Conservation (phyloP, 2,113 vertebrate genomes). For the Parotia lawesii region DNA sequence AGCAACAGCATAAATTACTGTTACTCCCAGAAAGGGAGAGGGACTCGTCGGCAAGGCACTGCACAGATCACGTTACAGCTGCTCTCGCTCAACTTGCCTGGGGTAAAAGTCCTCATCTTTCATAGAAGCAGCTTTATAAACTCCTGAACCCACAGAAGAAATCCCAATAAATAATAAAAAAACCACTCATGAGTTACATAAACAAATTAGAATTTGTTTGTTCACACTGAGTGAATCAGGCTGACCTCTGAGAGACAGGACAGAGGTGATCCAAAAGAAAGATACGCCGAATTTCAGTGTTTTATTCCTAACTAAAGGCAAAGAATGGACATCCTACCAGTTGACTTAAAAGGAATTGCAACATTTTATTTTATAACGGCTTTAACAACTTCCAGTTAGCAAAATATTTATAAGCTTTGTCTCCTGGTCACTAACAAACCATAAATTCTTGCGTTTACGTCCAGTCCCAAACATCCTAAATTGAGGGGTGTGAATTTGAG, state of each 20-base stretch:
- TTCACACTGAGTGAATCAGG: not conserved
- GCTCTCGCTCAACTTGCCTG: not conserved
- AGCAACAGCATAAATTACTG: conserved; percentile 18
- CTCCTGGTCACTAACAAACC: not conserved
- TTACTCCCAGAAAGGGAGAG: conserved; percentile 8
- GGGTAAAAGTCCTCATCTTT: conserved; percentile 31
- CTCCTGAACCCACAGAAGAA: not conserved
- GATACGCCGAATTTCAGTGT: not conserved
- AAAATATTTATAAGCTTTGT: not conserved
- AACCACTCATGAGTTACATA: not conserved
- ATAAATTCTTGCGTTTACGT: not conserved
- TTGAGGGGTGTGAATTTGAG: not conserved
- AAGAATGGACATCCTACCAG: not conserved
- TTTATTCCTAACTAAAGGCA: not conserved
- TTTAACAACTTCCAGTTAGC: not conserved
- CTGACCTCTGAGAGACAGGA: not conserved
- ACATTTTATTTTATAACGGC: not conserved
- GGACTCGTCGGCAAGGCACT: not conserved
- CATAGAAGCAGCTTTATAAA: not conserved
- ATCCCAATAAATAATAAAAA: not conserved
- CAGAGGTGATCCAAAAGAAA: not conserved
- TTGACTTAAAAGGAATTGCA: not conserved
- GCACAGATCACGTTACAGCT: not conserved
- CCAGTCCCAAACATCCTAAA: not conserved
- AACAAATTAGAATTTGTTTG: conserved; percentile 35